Evolutionary conservation across 2,888 invertebrate genomes (phyloP).

Genomic region (Zygogramma bicolorata): DNA sequence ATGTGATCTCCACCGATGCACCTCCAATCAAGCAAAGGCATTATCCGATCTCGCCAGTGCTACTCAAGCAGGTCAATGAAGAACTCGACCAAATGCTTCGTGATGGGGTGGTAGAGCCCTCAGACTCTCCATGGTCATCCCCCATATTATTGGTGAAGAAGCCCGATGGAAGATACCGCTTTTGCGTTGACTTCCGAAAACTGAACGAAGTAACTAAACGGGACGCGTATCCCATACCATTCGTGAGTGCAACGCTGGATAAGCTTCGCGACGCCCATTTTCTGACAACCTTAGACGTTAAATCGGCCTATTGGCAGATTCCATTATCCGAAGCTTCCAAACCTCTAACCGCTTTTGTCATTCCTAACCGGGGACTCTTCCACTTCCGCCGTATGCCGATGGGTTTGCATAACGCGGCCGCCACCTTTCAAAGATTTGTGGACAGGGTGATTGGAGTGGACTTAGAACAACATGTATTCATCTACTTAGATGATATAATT

Average conservation of each 20-base stretch:
- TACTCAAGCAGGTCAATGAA: conserved; percentile 26
- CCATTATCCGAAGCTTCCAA: neutral
- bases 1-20: no score
- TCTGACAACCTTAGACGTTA: conserved; percentile 35
- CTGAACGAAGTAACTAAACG: conserved; percentile 43
- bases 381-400: conserved; percentile 12
- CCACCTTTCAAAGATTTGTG: conserved; percentile 20
- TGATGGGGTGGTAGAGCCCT: conserved; percentile 47
- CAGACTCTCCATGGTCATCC: conserved; percentile 54
- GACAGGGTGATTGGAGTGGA: conserved; percentile 7
- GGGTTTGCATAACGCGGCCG: conserved; percentile 41
- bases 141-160: conserved; percentile 54
- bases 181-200: conserved; percentile 49
- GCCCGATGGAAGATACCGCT: conserved; percentile 49
- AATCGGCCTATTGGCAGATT: no score
- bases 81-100: conserved; percentile 48
- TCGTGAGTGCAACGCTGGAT: conserved; percentile 21
- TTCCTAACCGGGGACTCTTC: conserved; percentile 18
- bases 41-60: conserved; percentile 34
- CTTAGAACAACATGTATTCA: neutral
- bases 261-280: conserved; percentile 28
- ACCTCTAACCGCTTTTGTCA: conserved; percentile 1
- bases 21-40: conserved; percentile 41
- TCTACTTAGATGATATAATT: conserved; percentile 50
- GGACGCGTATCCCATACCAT: conserved; percentile 35